Evolutionary conservation across 1,140 invertebrate species (phyloP).

Genomic region (Neoseiulus cucumeris): DNA sequence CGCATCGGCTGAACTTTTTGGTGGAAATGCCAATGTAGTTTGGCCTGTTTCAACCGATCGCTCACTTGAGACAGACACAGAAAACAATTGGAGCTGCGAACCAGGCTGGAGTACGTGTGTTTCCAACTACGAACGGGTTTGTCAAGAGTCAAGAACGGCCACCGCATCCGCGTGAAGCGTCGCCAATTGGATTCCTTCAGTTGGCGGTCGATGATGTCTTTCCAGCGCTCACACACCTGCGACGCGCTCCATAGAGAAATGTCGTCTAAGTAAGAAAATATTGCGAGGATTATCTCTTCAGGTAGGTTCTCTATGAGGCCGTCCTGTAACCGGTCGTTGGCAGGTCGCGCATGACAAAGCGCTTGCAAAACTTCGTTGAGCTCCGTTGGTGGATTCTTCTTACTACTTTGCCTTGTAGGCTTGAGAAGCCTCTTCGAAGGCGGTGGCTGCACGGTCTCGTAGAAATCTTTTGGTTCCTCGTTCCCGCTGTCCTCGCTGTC

Average conservation of each 20-base stretch:
- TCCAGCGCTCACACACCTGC: slow-evolving; percentile 65
- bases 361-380: slow-evolving; percentile 20
- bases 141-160: slow-evolving; percentile 44
- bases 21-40: neutral
- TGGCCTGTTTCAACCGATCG: neutral
- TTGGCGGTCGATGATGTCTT: slow-evolving; percentile 49
- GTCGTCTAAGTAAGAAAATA: slow-evolving; percentile 74
- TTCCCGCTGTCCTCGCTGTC: slow-evolving; percentile 82
- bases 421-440: slow-evolving; percentile 9
- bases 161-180: slow-evolving; percentile 45
- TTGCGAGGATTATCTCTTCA: slow-evolving; percentile 51
- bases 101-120: neutral
- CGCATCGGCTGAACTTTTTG: neutral
- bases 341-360: slow-evolving; percentile 28
- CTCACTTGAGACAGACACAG: slow-evolving; percentile 12
- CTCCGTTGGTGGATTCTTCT: neutral
- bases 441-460: slow-evolving; percentile 16
- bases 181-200: slow-evolving; percentile 53
- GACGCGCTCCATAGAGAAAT: slow-evolving; percentile 66
- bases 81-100: slow-evolving; percentile 15
- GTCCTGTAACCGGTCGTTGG: slow-evolving; percentile 42
- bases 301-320: slow-evolving; percentile 27
- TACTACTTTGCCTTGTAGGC: neutral
- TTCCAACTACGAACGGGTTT: neutral
- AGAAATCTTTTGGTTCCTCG: slow-evolving; percentile 55